Evolutionary conservation across 2,888 invertebrate species (phyloP).

Genomic region (Habroteleia sp.): DNA sequence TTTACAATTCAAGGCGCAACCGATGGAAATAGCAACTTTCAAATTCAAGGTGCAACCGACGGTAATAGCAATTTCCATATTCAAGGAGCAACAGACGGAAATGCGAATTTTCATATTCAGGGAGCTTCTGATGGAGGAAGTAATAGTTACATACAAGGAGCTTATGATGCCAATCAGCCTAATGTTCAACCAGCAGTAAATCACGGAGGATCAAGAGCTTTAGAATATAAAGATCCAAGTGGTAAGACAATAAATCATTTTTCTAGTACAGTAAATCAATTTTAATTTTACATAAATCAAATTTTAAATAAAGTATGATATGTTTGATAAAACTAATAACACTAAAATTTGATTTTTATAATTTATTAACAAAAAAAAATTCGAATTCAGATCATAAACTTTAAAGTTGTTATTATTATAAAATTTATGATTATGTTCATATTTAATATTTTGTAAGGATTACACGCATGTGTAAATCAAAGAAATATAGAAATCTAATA

Average conservation of each 20-base stretch:
- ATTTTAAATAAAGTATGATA: no score
- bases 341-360: no score
- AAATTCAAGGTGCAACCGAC: slow-evolving; percentile 73
- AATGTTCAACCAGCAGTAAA: slow-evolving; percentile 35
- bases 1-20: slow-evolving; percentile 73
- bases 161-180: slow-evolving; percentile 68
- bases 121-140: slow-evolving; percentile 74
- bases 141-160: slow-evolving; percentile 68
- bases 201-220: slow-evolving; percentile 67
- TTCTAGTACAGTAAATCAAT: no score
- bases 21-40: slow-evolving; percentile 70
- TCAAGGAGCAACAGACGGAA: slow-evolving; percentile 68
- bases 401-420: no score
- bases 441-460: no score
- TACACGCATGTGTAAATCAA: no score
- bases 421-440: no score
- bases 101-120: slow-evolving; percentile 75
- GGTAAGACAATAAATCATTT: slow-evolving; percentile 70
- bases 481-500: no score
- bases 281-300: no score
- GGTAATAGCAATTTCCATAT: slow-evolving; percentile 73
- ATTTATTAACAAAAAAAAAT: no score
- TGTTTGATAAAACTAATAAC: no score
- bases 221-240: slow-evolving; percentile 76
- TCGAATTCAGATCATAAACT: no score